phyloP scores from a whole-genome alignment of 23 tunicate genomes.

The Halocynthia aurantium region DNA sequence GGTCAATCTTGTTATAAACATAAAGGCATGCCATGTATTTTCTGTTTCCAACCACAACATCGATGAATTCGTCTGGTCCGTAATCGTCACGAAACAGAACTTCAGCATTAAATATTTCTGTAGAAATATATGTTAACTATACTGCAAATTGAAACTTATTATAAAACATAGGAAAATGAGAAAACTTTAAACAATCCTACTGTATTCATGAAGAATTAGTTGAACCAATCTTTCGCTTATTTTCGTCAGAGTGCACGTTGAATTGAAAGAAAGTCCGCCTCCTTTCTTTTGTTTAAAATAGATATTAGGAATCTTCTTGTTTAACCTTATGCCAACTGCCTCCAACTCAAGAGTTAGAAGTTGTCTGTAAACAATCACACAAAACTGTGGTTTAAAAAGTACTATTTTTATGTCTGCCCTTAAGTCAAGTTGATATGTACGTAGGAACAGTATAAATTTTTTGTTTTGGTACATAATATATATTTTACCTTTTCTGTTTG shows the following conservation, averaged over 20 bases:
- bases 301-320: conserved; percentile 82
- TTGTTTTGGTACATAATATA: no score
- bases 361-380: not conserved
- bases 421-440: no score
- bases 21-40: conserved; percentile 99
- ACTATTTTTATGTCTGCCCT: no score
- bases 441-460: no score
- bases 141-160: no score
- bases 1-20: conserved; percentile 99
- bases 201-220: conserved; percentile 90
- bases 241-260: conserved; percentile 87
- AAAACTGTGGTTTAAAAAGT: no score
- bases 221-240: conserved; percentile 93
- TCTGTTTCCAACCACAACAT: conserved; percentile 97
- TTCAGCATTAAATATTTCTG: conserved; percentile 93
- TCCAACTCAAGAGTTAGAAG: conserved; percentile 85
- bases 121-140: no score
- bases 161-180: no score
- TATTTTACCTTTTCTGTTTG: no score
- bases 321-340: conserved; percentile 95
- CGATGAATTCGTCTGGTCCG: conserved; percentile 89
- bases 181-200: no score
- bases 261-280: conserved; percentile 91
- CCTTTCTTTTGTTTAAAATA: conserved; percentile 96
- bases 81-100: conserved; percentile 95